A percentile compares a stretch with the other conserved stretches of the same genome.
These are phyloP conservation scores for Halcyon senegalensis DNA, from an alignment of 2,113 vertebrate genomes.

Conservation along the genomic window DNA sequence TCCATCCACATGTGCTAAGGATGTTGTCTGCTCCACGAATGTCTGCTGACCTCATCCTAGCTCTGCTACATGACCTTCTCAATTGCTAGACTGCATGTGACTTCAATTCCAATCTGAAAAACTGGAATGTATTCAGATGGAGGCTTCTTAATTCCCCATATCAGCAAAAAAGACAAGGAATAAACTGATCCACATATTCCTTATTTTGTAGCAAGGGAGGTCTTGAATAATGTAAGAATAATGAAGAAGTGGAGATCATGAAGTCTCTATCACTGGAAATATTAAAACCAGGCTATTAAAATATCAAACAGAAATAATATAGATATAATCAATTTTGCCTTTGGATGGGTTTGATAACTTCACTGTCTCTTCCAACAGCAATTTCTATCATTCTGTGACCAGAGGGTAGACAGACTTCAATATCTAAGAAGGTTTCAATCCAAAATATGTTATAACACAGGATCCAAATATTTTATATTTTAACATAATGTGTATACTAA, in stretches of 20 bases:
- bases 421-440: background rate
- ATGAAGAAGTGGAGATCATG: background rate
- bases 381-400: background rate
- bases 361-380: background rate
- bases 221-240: background rate
- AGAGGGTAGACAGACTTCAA: background rate
- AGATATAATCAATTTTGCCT: background rate
- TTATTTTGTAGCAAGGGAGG: background rate
- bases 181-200: background rate
- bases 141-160: background rate
- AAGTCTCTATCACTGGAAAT: background rate
- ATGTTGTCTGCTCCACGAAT: background rate
- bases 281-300: background rate
- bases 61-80: background rate
- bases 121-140: background rate
- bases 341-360: background rate
- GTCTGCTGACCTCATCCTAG: background rate
- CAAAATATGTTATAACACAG: background rate
- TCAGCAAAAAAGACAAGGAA: background rate
- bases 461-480: background rate
- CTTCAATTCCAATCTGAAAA: background rate
- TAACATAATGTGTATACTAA: background rate
- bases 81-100: background rate
- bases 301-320: background rate
- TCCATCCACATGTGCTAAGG: background rate